Base-by-base conservation (phyloP, 2,113 vertebrate genomes). In the Hemiprocne comata region DNA sequence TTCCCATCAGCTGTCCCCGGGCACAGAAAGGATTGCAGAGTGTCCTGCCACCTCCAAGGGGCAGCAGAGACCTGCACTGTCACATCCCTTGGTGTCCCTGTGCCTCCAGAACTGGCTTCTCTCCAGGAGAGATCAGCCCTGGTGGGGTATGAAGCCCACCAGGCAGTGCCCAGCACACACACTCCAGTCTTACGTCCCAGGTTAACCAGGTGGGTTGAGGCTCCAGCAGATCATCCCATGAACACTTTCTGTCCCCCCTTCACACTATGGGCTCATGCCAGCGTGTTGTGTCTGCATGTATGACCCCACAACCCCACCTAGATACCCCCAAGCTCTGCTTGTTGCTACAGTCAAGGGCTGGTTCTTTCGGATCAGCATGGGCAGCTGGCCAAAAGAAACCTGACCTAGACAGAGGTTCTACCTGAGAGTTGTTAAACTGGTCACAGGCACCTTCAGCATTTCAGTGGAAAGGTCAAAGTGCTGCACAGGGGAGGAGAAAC, bases 71-170 rank as follows among this genome's bases (percentile, higher is more conserved):
- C 66, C 78, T 17, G 55, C 26, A 4, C 2, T 1, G 26, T 33
- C 26, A 11, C 75, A 7, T n/a, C 71, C 5, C 14, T 0, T 3
- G 70, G 12, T 16, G 44, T 58, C 2, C 0, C 73, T 23, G 62
- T 54, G 28, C 24, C 23, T 40, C 1, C 25, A 29, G 18, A n/a
- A 5, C 2, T 16, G 9, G 33, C 66, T 62, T 26, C 60, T 40
- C 55, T 0, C 0, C 0, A 4, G 28, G 31, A 17, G 7, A 11
- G 14, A 17, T 2, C 76, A 11, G 38, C 21, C 5, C 2, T 1
- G 19, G 8, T 12, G n/a, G 0, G n/a, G 14, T 13, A 42, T 7
- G 20, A 36, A 25, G 9, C 46, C 29, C 24, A 11, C 0, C 1
- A 21, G 19, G 34, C 48, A 42, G 61, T 0, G 9, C 33, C 50